phyloP scores from a whole-genome alignment of 2,113 vertebrate species.

The Rana temporaria region DNA sequence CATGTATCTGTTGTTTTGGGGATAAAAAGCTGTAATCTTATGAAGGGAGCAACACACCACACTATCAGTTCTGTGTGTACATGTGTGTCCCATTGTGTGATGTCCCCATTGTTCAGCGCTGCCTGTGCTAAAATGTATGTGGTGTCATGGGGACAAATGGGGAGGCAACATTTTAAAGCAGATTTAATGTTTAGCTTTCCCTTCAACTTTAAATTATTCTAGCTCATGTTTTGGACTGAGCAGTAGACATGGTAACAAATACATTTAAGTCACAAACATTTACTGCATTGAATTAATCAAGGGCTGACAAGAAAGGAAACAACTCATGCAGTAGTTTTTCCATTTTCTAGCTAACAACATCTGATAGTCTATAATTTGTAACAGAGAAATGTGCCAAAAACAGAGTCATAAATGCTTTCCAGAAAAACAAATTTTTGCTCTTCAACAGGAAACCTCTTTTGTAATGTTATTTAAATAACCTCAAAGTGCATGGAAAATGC shows the following conservation, averaged over 20 bases:
- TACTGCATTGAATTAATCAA: constrained; percentile 61
- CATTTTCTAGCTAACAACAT: constrained; percentile 75
- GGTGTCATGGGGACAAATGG: too few species aligned
- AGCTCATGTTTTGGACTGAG: too few species aligned
- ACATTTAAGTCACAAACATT: background rate
- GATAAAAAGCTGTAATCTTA: too few species aligned
- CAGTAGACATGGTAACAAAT: background rate
- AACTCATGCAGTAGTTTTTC: constrained; percentile 67
- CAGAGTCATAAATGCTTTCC: constrained; percentile 75
- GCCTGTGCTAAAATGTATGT: too few species aligned
- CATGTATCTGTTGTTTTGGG: too few species aligned
- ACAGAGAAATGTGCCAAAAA: constrained; percentile 79
- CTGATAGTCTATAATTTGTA: constrained; percentile 77
- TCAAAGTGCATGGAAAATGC: constrained; percentile 56
- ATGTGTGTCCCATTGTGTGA: too few species aligned
- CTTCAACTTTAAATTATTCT: too few species aligned
- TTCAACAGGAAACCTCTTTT: constrained; percentile 63
- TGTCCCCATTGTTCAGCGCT: too few species aligned
- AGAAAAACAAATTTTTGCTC: constrained; percentile 73
- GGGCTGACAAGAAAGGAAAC: constrained; percentile 69
- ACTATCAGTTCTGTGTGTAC: too few species aligned
- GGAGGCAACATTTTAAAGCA: too few species aligned
- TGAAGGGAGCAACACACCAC: too few species aligned
- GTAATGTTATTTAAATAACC: background rate
- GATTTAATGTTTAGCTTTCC: too few species aligned